phyloP scores from a whole-genome alignment of 2,797 vertebrate species.

The Sebastes aleutianus region DNA sequence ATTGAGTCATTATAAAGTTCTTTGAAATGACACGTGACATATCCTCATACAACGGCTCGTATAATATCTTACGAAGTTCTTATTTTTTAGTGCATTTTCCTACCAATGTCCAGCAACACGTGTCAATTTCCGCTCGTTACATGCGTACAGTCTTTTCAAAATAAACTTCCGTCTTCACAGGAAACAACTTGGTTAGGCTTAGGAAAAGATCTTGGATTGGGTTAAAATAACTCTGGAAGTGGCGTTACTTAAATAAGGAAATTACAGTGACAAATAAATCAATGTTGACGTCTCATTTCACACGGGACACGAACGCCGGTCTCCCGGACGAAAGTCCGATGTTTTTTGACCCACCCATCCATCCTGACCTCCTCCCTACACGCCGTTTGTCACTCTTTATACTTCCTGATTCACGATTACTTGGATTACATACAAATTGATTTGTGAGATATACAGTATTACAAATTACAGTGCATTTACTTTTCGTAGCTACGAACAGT shows the following conservation, averaged over 20 bases:
- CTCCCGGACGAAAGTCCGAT: no score
- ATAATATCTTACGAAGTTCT: not conserved
- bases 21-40: not conserved
- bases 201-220: not conserved
- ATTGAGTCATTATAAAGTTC: not conserved
- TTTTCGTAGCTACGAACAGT: no score
- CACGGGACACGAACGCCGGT: accelerated
- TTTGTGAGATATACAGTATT: no score
- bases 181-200: not conserved
- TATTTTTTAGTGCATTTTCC: not conserved
- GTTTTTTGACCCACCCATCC: no score
- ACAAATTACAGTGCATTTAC: no score
- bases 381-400: no score
- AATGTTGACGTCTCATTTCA: no score
- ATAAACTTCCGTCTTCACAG: not conserved
- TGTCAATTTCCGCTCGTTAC: not conserved
- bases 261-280: no score
- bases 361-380: no score
- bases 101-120: not conserved
- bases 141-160: not conserved
- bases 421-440: no score
- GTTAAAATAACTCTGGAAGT: not conserved
- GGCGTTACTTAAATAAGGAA: not conserved
- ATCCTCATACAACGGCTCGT: not conserved
- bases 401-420: no score